phyloP scores from a whole-genome alignment of 2,888 invertebrate genomes.

The Thumatha senex region DNA sequence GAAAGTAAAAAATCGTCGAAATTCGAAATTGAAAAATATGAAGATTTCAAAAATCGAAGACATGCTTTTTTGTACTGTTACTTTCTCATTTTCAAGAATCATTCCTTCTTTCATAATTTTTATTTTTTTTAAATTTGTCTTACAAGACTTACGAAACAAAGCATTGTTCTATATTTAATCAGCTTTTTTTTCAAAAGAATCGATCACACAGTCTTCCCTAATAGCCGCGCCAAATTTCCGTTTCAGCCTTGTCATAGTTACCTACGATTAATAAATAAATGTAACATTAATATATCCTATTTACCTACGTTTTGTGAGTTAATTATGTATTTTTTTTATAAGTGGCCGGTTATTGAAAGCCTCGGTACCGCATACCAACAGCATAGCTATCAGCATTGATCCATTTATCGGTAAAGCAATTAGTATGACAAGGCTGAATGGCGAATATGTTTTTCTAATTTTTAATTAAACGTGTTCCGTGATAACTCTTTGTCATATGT shows the following conservation, averaged over 20 bases:
- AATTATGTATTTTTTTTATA: constrained; percentile 4
- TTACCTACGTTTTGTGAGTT: background rate
- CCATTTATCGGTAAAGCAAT: constrained; percentile 25
- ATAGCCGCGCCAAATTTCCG: background rate
- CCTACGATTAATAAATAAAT: background rate
- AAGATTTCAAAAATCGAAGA: constrained; percentile 5
- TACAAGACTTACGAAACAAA: background rate
- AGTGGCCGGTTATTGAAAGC: constrained; percentile 4
- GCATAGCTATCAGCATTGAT: constrained; percentile 19
- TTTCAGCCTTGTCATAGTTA: background rate
- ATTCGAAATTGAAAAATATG: background rate
- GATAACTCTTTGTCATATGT: background rate
- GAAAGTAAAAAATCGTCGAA: background rate
- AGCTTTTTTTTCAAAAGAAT: background rate
- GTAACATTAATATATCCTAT: background rate
- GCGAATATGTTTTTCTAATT: constrained; percentile 1
- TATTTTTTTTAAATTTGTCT: background rate
- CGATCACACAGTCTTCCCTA: too few relatives aligned
- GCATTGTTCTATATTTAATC: background rate
- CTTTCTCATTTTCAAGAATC: background rate
- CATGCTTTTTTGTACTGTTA: background rate
- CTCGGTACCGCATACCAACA: constrained; percentile 3
- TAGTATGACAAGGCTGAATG: constrained; percentile 32
- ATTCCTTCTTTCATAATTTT: background rate
- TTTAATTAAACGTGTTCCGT: constrained; percentile 14